These are phyloP conservation scores for Chlorodrepanis virens DNA, from an alignment of 2,113 vertebrate species.

Conservation along the genomic window DNA sequence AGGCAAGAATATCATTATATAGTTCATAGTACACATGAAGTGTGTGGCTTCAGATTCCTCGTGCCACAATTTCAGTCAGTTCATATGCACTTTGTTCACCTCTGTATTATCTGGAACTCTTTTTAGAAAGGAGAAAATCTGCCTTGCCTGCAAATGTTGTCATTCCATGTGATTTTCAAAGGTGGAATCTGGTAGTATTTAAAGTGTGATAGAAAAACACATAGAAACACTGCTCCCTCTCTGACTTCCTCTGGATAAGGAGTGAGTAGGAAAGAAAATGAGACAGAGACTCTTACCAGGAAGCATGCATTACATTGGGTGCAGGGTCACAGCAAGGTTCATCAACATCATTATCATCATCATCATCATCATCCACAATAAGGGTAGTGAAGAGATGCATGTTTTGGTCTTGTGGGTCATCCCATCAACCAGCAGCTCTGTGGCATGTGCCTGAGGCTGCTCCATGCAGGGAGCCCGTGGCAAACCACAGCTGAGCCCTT, in stretches of 20 bases:
- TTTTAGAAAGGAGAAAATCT: not conserved
- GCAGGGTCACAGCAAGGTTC: not conserved
- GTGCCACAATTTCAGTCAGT: not conserved
- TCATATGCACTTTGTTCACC: not conserved
- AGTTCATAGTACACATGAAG: not conserved
- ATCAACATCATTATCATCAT: not conserved
- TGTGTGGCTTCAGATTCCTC: not conserved
- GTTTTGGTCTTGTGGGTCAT: not conserved
- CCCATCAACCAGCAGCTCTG: not conserved
- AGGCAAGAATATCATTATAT: not conserved
- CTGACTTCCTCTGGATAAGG: not conserved
- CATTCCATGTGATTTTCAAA: not conserved
- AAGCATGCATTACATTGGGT: not conserved
- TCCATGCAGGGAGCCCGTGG: accelerated
- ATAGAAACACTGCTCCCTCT: not conserved
- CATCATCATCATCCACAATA: not conserved
- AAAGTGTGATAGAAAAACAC: not conserved
- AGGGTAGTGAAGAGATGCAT: not conserved
- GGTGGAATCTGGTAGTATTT: not conserved
- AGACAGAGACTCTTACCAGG: not conserved
- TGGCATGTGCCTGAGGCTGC: not conserved
- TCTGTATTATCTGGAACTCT: not conserved
- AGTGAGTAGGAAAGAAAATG: not conserved
- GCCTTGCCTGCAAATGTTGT: not conserved
- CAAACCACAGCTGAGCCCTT: not conserved